These are phyloP conservation scores for Ailuropoda melanoleuca DNA, from an alignment of 2,113 vertebrate species.

Conservation along the genomic window DNA sequence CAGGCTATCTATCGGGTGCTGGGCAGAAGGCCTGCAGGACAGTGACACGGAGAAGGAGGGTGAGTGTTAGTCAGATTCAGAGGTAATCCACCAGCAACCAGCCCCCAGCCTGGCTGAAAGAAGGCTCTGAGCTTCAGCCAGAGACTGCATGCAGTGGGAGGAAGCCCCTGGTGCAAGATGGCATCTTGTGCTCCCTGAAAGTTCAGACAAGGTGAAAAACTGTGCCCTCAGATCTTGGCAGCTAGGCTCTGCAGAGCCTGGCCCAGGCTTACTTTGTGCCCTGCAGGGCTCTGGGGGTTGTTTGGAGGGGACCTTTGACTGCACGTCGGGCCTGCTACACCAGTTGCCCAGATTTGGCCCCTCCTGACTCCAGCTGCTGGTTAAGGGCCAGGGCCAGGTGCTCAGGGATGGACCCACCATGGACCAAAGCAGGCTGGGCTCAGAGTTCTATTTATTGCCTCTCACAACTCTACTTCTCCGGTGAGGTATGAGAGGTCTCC, in stretches of 20 bases:
- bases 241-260: neutral
- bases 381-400: neutral
- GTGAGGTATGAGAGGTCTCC: neutral
- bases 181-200: slow-evolving; percentile 62
- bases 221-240: slow-evolving; percentile 41
- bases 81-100: neutral
- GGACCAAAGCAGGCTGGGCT: neutral
- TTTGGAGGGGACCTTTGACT: neutral
- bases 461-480: neutral
- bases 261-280: neutral
- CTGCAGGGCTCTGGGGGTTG: neutral
- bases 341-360: neutral
- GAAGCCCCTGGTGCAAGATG: slow-evolving; percentile 43
- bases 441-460: slow-evolving; percentile 36
- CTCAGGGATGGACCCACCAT: neutral
- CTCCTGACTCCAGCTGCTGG: neutral
- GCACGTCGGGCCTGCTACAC: neutral
- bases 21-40: neutral
- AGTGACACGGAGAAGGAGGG: slow-evolving; percentile 72
- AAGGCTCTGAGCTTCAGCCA: slow-evolving; percentile 73
- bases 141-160: slow-evolving; percentile 70
- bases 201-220: slow-evolving; percentile 69
- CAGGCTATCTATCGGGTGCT: too few species aligned
- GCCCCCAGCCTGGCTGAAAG: neutral
- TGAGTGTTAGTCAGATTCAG: slow-evolving; percentile 68